Base-by-base conservation (phyloP, 1,140 invertebrate species). In the Andricus grossulariae region DNA sequence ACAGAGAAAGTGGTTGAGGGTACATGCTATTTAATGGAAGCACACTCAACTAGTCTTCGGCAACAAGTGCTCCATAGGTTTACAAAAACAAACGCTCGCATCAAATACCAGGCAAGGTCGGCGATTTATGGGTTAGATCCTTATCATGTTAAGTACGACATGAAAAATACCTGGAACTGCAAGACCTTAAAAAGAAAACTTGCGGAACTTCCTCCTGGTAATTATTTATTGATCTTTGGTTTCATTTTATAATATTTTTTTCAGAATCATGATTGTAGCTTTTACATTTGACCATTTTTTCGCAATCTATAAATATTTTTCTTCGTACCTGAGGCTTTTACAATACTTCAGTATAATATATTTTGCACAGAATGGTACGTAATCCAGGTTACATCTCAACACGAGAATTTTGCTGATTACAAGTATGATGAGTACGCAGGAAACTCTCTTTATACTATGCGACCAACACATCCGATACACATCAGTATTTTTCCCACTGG, bases 291-390 rank as follows among this genome's bases (percentile, higher is more conserved):
- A 66, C 72, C 5, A 74, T 49, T 57, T 13, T 57, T 45, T 13
- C 11, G 16, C 13, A 39, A 57, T 39, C 19, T 73, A 7, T 0
- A 55, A 45, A 60, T 52, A 71, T 71, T 71, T 50, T 21, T 21
- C 18, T 3, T 60, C 7, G 8, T 12, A 18, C 12, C 57, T 18
- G 16, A 21, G 13, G 25, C 10, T 16, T n/a, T 78, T 12, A 11
- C 57, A 76, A 45, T 71, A 45, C 39, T 39, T 66, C 49, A 25
- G 74, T 55, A 51, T 15, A 18, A 52, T 15, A 75, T 15, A 71
- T 72, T 79, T 39, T 75, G 83, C 77, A 71, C 66, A 94, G 93
- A 94, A 87, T 94, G 93, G 93, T 93, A 93, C 39, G 85, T 94
- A 75, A 82, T 94, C 55, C 93, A 94, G 86, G 52, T 94, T 39